A percentile compares a stretch with the other conserved stretches of the same genome.
Evolutionary conservation across 1,140 invertebrate species (phyloP).

Genomic region (Octopus bimaculoides): DNA sequence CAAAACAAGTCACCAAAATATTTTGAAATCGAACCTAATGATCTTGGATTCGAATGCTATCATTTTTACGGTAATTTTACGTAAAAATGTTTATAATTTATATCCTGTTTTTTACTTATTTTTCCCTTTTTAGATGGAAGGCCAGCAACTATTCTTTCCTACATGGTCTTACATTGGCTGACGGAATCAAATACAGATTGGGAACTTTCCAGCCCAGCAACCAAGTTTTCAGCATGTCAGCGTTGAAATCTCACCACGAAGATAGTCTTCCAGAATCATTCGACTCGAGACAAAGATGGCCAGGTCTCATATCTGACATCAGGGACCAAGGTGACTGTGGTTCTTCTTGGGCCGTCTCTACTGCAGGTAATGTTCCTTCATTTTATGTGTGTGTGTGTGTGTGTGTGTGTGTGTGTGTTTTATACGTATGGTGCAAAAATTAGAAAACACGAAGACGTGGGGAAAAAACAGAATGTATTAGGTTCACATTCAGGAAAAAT

Average conservation of each 20-base stretch:
- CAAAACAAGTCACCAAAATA: too few relatives aligned
- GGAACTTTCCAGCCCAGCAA: slow-evolving; percentile 63
- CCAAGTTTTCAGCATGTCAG: slow-evolving; percentile 58
- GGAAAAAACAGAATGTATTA: too few relatives aligned
- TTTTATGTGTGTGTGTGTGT: too few relatives aligned
- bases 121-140: slow-evolving; percentile 65
- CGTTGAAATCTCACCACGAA: slow-evolving; percentile 52
- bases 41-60: too few relatives aligned
- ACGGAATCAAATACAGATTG: slow-evolving; percentile 74
- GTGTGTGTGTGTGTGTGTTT: too few relatives aligned
- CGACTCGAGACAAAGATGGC: slow-evolving; percentile 75
- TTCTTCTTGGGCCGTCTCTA: slow-evolving; percentile 88
- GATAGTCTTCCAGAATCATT: slow-evolving; percentile 62
- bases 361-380: slow-evolving; percentile 59
- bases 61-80: too few relatives aligned
- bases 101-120: background rate
- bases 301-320: slow-evolving; percentile 68
- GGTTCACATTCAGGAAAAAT: too few relatives aligned
- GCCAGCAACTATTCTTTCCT: slow-evolving; percentile 80
- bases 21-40: too few relatives aligned
- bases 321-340: slow-evolving; percentile 88
- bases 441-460: too few relatives aligned
- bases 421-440: too few relatives aligned
- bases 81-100: too few relatives aligned
- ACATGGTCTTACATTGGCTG: slow-evolving; percentile 77